A percentile compares a stretch with the other conserved stretches of the same genome.
These are phyloP conservation scores for Passer montanus DNA, from an alignment of 2,113 vertebrate species.

Conservation along the genomic window DNA sequence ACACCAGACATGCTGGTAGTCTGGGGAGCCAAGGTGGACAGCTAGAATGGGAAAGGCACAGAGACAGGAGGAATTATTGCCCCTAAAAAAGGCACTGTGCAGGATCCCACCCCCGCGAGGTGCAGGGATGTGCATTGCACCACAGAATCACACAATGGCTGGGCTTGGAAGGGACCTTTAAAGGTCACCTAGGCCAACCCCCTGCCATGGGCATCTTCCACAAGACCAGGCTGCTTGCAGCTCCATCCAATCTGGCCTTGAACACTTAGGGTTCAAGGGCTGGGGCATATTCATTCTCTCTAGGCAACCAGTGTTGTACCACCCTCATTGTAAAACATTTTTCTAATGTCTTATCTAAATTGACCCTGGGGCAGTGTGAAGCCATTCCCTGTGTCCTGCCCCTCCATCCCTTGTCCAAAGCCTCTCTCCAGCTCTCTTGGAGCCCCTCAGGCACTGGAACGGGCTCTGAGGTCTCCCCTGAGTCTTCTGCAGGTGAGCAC, in stretches of 20 bases:
- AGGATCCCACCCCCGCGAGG: background rate
- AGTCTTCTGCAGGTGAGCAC: background rate
- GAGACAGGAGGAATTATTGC: background rate
- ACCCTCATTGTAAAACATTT: background rate
- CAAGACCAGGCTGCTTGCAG: background rate
- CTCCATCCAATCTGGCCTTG: background rate
- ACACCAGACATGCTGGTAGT: rapidly evolving
- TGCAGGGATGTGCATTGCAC: background rate
- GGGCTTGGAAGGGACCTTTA: background rate
- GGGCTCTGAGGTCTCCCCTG: background rate
- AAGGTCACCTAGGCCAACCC: background rate
- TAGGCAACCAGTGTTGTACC: background rate
- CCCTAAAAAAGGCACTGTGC: rapidly evolving
- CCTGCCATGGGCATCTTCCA: background rate
- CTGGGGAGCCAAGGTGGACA: rapidly evolving
- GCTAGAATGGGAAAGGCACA: background rate
- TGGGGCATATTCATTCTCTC: background rate
- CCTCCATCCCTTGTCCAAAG: rapidly evolving
- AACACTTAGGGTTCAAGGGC: background rate
- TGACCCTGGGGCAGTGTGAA: background rate
- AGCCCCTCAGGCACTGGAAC: background rate
- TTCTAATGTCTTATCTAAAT: background rate
- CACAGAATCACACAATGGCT: background rate
- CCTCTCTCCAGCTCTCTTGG: background rate
- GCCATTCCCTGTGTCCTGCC: background rate